These are phyloP conservation scores for Anolis sagrei DNA, from an alignment of 2,113 vertebrate species.

Conservation along the genomic window DNA sequence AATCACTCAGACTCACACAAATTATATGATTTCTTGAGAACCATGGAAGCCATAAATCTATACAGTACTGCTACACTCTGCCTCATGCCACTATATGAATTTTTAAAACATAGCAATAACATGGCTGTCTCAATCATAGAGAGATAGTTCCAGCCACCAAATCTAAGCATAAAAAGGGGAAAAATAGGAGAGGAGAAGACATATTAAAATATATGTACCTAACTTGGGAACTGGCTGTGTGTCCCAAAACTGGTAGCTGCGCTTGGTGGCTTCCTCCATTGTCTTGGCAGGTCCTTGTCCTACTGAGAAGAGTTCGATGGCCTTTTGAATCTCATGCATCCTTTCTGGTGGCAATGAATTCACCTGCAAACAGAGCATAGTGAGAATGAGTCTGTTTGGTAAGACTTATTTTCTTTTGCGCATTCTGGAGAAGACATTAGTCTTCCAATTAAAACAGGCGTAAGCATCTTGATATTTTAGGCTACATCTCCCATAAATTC, in stretches of 20 bases:
- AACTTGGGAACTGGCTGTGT: conserved; percentile 97
- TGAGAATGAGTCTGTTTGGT: conserved; percentile 34
- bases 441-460: not conserved
- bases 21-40: not conserved
- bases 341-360: conserved; percentile 95
- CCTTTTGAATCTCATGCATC: conserved; percentile 99
- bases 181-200: not conserved
- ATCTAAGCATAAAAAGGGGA: no score
- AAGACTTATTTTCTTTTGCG: not conserved
- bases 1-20: not conserved
- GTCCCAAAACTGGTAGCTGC: conserved; percentile 99
- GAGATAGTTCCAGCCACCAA: not conserved
- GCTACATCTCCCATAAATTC: not conserved
- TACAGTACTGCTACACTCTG: not conserved
- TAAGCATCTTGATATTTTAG: not conserved
- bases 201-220: conserved; percentile 75
- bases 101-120: not conserved
- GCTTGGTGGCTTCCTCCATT: conserved; percentile 96
- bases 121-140: not conserved
- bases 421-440: not conserved
- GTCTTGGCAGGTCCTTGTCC: conserved; percentile 97
- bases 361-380: conserved; percentile 78
- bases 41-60: not conserved
- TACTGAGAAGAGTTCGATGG: conserved; percentile 96
- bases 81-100: not conserved